Evolutionary conservation across 1,140 invertebrate genomes (phyloP).

Genomic region (Drosophila fuyamai): DNA sequence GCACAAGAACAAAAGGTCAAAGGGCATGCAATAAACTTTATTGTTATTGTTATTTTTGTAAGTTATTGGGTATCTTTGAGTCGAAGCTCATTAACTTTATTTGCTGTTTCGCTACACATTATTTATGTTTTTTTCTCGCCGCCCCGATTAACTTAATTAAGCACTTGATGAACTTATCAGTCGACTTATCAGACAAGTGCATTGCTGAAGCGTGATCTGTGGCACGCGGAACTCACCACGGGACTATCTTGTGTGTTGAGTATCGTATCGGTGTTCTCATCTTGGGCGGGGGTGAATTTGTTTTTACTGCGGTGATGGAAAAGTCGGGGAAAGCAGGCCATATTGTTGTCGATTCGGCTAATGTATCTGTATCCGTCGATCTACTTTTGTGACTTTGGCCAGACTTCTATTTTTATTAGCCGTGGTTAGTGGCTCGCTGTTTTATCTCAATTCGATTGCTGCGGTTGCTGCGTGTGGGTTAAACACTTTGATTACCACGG

Average conservation of each 20-base stretch:
- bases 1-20: too few species aligned
- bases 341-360: slow-evolving; percentile 20
- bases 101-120: slow-evolving; percentile 45
- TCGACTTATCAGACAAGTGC: slow-evolving; percentile 56
- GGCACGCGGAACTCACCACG: slow-evolving; percentile 70
- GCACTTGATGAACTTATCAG: slow-evolving; percentile 74
- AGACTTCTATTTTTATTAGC: slow-evolving; percentile 6
- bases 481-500: slow-evolving; percentile 57
- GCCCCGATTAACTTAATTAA: slow-evolving; percentile 74
- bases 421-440: slow-evolving; percentile 11
- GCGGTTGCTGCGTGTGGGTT: slow-evolving; percentile 26
- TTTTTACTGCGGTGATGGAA: slow-evolving; percentile 74
- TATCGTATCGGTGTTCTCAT: slow-evolving; percentile 79
- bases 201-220: slow-evolving; percentile 25
- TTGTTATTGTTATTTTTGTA: too few species aligned
- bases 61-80: not conserved
- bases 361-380: not conserved
- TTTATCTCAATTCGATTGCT: slow-evolving; percentile 43
- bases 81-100: slow-evolving; percentile 5
- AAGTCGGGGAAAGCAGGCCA: slow-evolving; percentile 80
- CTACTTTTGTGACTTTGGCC: not conserved
- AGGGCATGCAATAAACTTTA: too few species aligned
- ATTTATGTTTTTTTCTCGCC: slow-evolving; percentile 49
- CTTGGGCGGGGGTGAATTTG: slow-evolving; percentile 76
- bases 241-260: slow-evolving; percentile 74